A percentile compares a stretch with the other conserved stretches of the same genome.
Evolutionary conservation across 2,797 vertebrate genomes (phyloP).

Genomic region (Halcyon smyrnensis): DNA sequence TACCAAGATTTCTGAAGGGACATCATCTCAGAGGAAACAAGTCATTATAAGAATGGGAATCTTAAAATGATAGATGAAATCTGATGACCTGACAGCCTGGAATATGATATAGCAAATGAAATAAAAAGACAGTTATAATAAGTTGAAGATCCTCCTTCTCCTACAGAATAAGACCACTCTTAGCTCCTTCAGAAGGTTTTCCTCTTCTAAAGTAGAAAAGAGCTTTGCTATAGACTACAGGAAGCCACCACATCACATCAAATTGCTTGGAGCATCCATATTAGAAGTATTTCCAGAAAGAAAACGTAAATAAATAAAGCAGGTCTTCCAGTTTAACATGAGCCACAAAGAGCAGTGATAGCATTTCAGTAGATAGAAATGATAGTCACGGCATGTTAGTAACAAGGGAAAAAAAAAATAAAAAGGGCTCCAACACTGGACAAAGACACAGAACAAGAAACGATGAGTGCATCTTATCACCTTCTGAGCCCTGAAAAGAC

Average conservation of each 20-base stretch:
- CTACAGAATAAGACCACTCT: background rate
- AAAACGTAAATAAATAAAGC: background rate
- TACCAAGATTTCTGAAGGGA: background rate
- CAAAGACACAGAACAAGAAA: background rate
- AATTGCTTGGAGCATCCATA: background rate
- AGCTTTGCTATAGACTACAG: background rate
- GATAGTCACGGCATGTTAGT: background rate
- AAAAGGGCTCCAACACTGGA: background rate
- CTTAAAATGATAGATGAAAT: background rate
- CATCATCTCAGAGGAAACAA: background rate
- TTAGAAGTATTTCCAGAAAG: background rate
- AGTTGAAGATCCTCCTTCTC: background rate
- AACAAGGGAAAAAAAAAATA: background rate
- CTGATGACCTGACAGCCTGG: background rate
- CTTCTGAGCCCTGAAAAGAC: background rate
- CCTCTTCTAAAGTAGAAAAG: background rate
- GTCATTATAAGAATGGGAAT: background rate
- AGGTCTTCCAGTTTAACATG: background rate
- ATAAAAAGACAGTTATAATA: background rate
- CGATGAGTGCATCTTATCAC: background rate
- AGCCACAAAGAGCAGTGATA: background rate
- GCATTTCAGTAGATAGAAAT: background rate
- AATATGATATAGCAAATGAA: background rate
- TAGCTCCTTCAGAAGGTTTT: background rate
- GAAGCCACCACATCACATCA: background rate